Evolutionary conservation across 2,888 invertebrate genomes (phyloP).

Genomic region (Portevinia maculata): DNA sequence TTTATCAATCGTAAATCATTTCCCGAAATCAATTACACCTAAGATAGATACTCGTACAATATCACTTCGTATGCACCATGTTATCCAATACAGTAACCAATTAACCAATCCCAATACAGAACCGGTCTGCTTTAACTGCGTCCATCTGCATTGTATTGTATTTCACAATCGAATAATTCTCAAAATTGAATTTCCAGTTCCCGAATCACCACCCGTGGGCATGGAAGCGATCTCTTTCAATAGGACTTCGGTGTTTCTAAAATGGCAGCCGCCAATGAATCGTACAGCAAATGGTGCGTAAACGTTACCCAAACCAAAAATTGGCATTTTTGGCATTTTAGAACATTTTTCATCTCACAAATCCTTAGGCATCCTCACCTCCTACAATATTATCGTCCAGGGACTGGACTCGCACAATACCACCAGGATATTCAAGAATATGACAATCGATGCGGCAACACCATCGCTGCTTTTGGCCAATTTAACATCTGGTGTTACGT

Average conservation of each 20-base stretch:
- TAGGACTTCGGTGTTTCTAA: slow-evolving; percentile 90
- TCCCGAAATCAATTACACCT: not conserved
- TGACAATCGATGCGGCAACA: slow-evolving; percentile 88
- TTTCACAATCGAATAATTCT: slow-evolving; percentile 74
- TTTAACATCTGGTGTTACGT: slow-evolving; percentile 91
- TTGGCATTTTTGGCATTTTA: slow-evolving; percentile 68
- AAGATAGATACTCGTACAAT: not conserved
- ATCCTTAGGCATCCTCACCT: slow-evolving; percentile 86
- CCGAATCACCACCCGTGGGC: slow-evolving; percentile 91
- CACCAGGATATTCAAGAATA: slow-evolving; percentile 86
- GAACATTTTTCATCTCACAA: slow-evolving; percentile 17
- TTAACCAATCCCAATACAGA: slow-evolving; percentile 45
- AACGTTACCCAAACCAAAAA: slow-evolving; percentile 42
- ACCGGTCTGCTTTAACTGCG: slow-evolving; percentile 17
- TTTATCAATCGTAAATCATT: not conserved
- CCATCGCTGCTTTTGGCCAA: slow-evolving; percentile 91
- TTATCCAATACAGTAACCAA: slow-evolving; percentile 43
- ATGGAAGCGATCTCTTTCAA: slow-evolving; percentile 93
- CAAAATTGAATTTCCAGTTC: slow-evolving; percentile 84
- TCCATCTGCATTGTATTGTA: slow-evolving; percentile 38
- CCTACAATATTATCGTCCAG: slow-evolving; percentile 89
- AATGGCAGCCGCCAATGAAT: slow-evolving; percentile 92
- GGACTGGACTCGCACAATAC: slow-evolving; percentile 85
- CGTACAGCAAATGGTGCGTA: slow-evolving; percentile 89
- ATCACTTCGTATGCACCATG: slow-evolving; percentile 25